A percentile compares a stretch with the other conserved stretches of the same genome.
Conservation (phyloP, 2,888 invertebrate species). For the Agrotis puta region DNA sequence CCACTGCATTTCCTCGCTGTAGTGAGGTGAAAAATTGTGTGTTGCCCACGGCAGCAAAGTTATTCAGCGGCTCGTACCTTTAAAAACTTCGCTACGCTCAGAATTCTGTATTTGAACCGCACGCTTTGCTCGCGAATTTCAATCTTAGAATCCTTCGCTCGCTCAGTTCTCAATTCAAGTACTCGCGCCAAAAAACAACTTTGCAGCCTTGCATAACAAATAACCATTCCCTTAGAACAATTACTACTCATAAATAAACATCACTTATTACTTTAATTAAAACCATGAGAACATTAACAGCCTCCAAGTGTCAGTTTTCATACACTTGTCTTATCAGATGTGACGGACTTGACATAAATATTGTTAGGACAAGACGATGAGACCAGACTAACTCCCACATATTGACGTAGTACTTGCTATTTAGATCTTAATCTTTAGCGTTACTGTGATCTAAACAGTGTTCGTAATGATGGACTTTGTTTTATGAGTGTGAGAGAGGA, state of each 20-base stretch:
- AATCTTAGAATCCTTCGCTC: too few species aligned
- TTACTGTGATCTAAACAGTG: constrained; percentile 29
- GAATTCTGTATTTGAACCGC: too few species aligned
- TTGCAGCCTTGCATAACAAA: too few species aligned
- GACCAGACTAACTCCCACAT: constrained; percentile 70
- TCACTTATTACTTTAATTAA: constrained; percentile 19
- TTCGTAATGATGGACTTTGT: constrained; percentile 18
- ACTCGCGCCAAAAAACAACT: too few species aligned
- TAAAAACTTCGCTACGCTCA: too few species aligned
- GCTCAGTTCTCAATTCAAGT: too few species aligned
- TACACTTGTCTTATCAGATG: constrained; percentile 53
- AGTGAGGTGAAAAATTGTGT: too few species aligned
- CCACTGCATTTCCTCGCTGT: too few species aligned
- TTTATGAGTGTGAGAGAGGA: constrained; percentile 13
- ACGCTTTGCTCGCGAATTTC: too few species aligned
- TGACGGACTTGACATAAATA: constrained; percentile 73
- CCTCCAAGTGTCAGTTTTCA: constrained; percentile 48
- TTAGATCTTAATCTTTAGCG: constrained; percentile 48
- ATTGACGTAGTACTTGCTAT: constrained; percentile 66
- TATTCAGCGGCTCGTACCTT: too few species aligned
- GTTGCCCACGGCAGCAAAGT: too few species aligned
- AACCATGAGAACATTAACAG: constrained; percentile 21
- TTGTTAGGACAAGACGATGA: constrained; percentile 67
- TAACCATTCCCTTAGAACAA: not conserved
- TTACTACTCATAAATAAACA: constrained; percentile 2